phyloP scores from a whole-genome alignment of 2,113 vertebrate genomes.

The Podiceps cristatus region DNA sequence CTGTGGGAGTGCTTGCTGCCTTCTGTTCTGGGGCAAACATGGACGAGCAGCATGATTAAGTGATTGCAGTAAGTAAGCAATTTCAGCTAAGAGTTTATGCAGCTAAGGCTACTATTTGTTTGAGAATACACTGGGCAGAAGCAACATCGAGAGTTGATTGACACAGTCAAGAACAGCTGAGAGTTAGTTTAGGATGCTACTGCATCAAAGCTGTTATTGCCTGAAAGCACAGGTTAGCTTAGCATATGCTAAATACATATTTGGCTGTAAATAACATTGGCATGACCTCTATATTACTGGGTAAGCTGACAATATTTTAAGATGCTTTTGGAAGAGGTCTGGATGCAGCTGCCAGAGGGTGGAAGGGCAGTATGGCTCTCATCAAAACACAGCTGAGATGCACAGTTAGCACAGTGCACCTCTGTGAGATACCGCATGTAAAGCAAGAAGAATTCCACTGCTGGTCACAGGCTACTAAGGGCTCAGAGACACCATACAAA shows the following conservation, averaged over 20 bases:
- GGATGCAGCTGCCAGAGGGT: not conserved
- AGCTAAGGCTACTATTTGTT: not conserved
- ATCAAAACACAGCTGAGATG: not conserved
- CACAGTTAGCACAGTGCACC: not conserved
- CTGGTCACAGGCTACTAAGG: not conserved
- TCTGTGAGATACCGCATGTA: not conserved
- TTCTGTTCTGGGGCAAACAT: not conserved
- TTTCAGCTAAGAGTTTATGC: not conserved
- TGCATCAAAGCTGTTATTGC: not conserved
- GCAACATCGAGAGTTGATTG: not conserved
- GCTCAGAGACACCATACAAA: not conserved
- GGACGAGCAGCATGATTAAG: not conserved
- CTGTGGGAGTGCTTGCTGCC: not conserved
- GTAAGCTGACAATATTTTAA: constrained; percentile 17
- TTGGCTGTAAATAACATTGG: not conserved
- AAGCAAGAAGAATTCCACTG: not conserved
- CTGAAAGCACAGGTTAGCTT: not conserved
- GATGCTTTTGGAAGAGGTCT: not conserved
- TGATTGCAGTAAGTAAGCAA: not conserved
- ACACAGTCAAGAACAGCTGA: not conserved
- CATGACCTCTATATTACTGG: not conserved
- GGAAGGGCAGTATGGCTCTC: not conserved
- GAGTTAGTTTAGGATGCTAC: not conserved
- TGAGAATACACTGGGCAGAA: not conserved
- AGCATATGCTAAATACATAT: not conserved